Evolutionary conservation across 2,113 vertebrate genomes (phyloP).

Genomic region (Thalassoma bifasciatum): DNA sequence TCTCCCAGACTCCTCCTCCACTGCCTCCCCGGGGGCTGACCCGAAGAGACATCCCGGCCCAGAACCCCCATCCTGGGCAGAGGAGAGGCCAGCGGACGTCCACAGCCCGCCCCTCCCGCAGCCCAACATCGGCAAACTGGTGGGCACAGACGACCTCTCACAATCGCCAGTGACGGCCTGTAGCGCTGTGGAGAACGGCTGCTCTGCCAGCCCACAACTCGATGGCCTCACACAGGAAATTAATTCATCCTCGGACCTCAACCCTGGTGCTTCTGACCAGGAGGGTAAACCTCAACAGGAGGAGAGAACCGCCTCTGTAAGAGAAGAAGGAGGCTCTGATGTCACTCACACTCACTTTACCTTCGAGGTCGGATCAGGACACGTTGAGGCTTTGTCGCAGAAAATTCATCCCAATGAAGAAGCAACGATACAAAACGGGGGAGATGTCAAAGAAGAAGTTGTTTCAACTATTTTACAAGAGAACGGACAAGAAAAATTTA

Average conservation of each 20-base stretch:
- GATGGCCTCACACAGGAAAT: constrained; percentile 39
- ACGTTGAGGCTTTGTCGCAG: constrained; percentile 2
- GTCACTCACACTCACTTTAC: constrained; percentile 63
- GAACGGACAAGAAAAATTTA: constrained; percentile 26
- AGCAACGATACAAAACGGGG: constrained; percentile 18
- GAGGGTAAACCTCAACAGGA: constrained; percentile 22
- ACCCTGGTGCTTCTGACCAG: constrained; percentile 20
- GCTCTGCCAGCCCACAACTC: constrained; percentile 51
- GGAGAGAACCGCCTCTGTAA: constrained; percentile 26
- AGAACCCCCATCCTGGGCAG: constrained; percentile 83
- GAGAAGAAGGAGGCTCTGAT: constrained; percentile 23
- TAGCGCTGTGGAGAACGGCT: constrained; percentile 74
- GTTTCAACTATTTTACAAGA: constrained; percentile 28
- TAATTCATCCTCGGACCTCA: constrained; percentile 14
- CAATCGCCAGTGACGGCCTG: constrained; percentile 76
- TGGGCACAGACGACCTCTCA: constrained; percentile 73
- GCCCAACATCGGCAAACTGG: constrained; percentile 84
- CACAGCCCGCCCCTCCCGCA: constrained; percentile 81
- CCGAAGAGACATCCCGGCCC: constrained; percentile 79
- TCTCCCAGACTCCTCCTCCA: constrained; percentile 80
- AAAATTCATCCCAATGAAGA: constrained; percentile 36
- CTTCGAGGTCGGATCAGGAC: constrained; percentile 60
- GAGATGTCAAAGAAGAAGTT: constrained; percentile 9
- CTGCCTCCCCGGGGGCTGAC: constrained; percentile 70
- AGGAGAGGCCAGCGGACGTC: constrained; percentile 85